Evolutionary conservation across 1,140 invertebrate species (phyloP).

Genomic region (Brachionus angularis): DNA sequence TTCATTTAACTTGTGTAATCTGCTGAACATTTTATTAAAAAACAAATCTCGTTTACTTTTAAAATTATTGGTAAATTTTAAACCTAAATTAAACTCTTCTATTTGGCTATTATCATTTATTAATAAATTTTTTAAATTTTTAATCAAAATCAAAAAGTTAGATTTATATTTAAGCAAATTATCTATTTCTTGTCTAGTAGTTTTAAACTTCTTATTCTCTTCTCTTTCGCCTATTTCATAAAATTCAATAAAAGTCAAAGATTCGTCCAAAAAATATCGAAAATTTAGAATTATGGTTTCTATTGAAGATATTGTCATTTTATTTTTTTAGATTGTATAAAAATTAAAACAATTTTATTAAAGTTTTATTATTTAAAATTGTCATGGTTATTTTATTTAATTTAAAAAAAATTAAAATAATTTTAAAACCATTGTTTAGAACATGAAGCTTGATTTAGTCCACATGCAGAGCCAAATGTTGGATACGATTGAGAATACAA

Average conservation of each 20-base stretch:
- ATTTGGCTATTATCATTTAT: no score
- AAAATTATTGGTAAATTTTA: constrained; percentile 1
- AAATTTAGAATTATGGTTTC: not conserved
- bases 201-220: not conserved
- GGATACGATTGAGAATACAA: no score
- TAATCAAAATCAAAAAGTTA: no score
- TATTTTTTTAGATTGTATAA: constrained; percentile 26
- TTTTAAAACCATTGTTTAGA: no score
- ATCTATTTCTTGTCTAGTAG: not conserved
- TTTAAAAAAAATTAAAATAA: no score
- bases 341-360: no score
- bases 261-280: constrained; percentile 23
- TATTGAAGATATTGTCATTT: not conserved
- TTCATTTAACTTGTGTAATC: not conserved
- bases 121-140: no score
- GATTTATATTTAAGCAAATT: no score
- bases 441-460: no score
- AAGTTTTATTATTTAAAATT: no score
- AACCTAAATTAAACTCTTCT: constrained; percentile 10
- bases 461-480: no score
- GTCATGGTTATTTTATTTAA: no score
- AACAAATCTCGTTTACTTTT: constrained; percentile 9
- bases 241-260: constrained; percentile 25
- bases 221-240: constrained; percentile 14
- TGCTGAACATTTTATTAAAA: constrained; percentile 6